Evolutionary conservation across 2,113 vertebrate species (phyloP).

Genomic region (Anoura caudifer): DNA sequence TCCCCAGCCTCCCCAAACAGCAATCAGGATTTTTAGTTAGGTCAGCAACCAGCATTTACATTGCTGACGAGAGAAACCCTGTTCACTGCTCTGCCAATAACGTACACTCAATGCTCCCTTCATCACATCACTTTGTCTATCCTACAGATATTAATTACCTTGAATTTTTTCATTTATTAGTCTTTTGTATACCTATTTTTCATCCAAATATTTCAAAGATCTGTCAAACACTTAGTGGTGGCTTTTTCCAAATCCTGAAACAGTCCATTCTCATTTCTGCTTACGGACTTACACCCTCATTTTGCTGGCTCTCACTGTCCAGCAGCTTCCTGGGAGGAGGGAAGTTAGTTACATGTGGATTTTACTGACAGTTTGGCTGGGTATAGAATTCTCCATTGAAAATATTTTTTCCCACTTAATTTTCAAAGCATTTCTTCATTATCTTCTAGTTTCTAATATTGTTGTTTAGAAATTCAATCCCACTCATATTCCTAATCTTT

Average conservation of each 20-base stretch:
- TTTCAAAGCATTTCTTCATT: neutral
- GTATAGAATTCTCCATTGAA: constrained; percentile 12
- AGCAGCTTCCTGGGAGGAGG: neutral
- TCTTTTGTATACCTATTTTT: neutral
- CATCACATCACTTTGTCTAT: neutral
- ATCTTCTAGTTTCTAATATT: neutral
- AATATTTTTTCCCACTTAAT: neutral
- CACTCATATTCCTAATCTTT: neutral
- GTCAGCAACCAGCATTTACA: neutral
- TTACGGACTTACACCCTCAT: neutral
- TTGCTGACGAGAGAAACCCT: neutral
- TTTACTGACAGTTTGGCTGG: constrained; percentile 1
- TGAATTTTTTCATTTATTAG: neutral
- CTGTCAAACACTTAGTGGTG: neutral
- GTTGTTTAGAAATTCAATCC: neutral
- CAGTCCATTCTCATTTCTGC: neutral
- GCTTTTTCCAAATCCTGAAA: neutral
- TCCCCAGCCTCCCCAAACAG: neutral
- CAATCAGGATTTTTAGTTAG: neutral
- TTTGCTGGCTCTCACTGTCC: neutral
- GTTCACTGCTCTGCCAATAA: neutral
- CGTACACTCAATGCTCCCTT: neutral
- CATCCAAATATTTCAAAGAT: constrained; percentile 10
- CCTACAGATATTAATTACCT: neutral
- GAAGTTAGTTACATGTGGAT: neutral